Conservation (phyloP, 92 coral and sea anemone species). For the Parazoanthus swiftii region DNA sequence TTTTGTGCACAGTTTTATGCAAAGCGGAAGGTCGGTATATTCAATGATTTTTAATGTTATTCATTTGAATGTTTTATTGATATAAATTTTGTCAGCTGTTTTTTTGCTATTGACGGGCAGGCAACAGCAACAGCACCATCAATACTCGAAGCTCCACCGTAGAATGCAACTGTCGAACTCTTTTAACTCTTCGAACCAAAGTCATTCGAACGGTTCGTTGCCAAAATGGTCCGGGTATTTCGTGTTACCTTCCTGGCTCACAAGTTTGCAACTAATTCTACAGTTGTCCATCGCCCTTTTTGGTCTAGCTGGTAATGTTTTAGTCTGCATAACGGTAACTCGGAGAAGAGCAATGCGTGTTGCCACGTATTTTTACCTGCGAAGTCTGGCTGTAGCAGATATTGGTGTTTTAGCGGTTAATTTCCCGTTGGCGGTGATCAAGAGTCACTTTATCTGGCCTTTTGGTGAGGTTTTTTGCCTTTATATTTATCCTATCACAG, state of each 20-base stretch:
- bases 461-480: slow-evolving; percentile 36
- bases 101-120: not conserved
- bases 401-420: slow-evolving; percentile 25
- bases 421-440: slow-evolving; percentile 25
- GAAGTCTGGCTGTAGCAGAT: slow-evolving; percentile 40
- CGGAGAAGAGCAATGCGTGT: slow-evolving; percentile 25
- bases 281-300: slow-evolving; percentile 8
- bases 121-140: too few species aligned
- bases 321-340: slow-evolving; percentile 22
- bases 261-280: slow-evolving; percentile 8
- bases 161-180: not conserved
- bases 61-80: not conserved
- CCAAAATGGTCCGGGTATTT: slow-evolving; percentile 26
- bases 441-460: slow-evolving; percentile 32
- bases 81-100: not conserved
- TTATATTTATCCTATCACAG: slow-evolving; percentile 30
- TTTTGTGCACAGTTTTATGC: too few species aligned
- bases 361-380: slow-evolving; percentile 27
- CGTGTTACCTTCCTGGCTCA: slow-evolving; percentile 15
- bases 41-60: not conserved
- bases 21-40: not conserved
- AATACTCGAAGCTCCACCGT: not conserved
- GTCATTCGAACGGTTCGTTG: not conserved
- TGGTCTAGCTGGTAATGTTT: slow-evolving; percentile 28
- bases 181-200: slow-evolving; percentile 23